Conservation (phyloP, 2,113 vertebrate species). For the Ophthalmolycus amberensis region DNA sequence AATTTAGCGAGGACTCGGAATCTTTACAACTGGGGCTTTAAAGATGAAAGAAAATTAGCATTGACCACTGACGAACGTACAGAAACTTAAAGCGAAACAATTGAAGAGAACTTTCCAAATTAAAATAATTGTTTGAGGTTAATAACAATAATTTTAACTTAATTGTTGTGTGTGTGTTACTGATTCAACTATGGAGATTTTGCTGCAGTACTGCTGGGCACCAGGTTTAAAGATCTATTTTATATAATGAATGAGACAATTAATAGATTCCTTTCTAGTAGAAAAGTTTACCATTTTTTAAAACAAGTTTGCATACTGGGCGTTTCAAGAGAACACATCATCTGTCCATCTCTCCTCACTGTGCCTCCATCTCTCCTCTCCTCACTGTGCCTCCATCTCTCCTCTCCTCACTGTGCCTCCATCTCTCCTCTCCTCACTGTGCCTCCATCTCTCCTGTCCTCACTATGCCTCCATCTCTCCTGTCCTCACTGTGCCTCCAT, state of each 20-base stretch:
- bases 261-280: background rate
- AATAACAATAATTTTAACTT: conserved; percentile 21
- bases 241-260: background rate
- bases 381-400: too few relatives aligned
- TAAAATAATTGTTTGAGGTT: conserved; percentile 23
- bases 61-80: conserved; percentile 50
- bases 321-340: conserved; percentile 16
- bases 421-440: too few relatives aligned
- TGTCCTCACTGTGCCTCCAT: too few relatives aligned
- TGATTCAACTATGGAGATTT: conserved; percentile 17
- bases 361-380: too few relatives aligned
- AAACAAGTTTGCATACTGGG: conserved; percentile 5
- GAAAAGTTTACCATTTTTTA: background rate
- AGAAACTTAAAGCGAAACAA: conserved; percentile 31
- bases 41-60: conserved; percentile 60
- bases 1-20: conserved; percentile 59
- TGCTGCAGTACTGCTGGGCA: background rate
- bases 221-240: background rate
- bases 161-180: conserved; percentile 30
- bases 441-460: too few relatives aligned
- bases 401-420: too few relatives aligned
- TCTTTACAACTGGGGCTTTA: conserved; percentile 53
- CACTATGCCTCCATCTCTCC: too few relatives aligned
- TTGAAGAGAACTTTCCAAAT: conserved; percentile 28
- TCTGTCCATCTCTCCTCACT: conserved; percentile 12